These are phyloP conservation scores for Lutjanus campechanus DNA, from an alignment of 2,797 vertebrate species.

Conservation along the genomic window DNA sequence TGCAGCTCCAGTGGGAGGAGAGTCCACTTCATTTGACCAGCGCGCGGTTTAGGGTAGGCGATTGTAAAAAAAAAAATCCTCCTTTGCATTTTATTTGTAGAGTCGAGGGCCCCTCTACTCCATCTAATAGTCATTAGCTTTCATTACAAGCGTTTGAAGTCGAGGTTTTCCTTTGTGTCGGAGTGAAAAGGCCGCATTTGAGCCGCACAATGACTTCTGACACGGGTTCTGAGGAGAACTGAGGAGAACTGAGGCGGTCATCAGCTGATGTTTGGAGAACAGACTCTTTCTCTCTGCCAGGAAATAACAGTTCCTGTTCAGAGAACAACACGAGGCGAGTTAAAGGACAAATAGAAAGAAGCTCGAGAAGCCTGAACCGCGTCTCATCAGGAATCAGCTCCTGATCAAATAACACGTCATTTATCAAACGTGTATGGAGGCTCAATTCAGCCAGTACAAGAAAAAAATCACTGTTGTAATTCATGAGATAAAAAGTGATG, in stretches of 20 bases:
- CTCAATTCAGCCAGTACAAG: too few species aligned
- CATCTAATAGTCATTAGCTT: slow-evolving; percentile 96
- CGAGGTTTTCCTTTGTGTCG: slow-evolving; percentile 85
- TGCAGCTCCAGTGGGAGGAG: slow-evolving; percentile 60
- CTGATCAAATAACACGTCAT: not conserved
- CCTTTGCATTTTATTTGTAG: slow-evolving; percentile 88
- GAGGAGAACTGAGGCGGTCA: slow-evolving; percentile 72
- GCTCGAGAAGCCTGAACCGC: not conserved
- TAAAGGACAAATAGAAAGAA: not conserved
- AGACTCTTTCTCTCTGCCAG: slow-evolving; percentile 75
- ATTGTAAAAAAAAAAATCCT: slow-evolving; percentile 81
- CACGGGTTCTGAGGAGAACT: slow-evolving; percentile 69
- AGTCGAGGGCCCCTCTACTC: slow-evolving; percentile 82
- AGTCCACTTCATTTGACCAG: slow-evolving; percentile 63
- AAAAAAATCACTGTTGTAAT: too few species aligned
- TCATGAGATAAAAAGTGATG: too few species aligned
- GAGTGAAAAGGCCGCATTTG: slow-evolving; percentile 82
- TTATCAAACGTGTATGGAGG: slow-evolving; percentile 2
- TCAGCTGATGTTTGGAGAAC: slow-evolving; percentile 80
- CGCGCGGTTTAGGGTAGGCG: slow-evolving; percentile 77
- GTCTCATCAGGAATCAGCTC: not conserved
- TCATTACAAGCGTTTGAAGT: slow-evolving; percentile 95
- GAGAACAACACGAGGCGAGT: slow-evolving; percentile 28
- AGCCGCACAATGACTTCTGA: slow-evolving; percentile 90
- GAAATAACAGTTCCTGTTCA: slow-evolving; percentile 84